These are phyloP conservation scores for Rhagium mordax DNA, from an alignment of 2,888 invertebrate genomes.

Conservation along the genomic window DNA sequence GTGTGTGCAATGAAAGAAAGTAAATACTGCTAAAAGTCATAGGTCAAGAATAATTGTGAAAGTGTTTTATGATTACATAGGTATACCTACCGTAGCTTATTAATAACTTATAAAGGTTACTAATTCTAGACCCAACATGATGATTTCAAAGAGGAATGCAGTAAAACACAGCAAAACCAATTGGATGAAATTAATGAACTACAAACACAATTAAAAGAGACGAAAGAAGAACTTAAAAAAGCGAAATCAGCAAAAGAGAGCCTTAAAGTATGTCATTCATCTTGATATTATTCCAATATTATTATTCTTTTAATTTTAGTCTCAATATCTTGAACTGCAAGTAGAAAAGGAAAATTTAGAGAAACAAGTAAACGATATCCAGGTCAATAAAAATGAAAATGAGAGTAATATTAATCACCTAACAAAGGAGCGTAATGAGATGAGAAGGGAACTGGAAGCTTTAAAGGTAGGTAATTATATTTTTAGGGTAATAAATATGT, in stretches of 20 bases:
- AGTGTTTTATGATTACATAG: not conserved
- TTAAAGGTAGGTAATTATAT: constrained; percentile 55
- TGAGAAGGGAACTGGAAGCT: constrained; percentile 59
- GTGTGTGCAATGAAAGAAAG: too few relatives aligned
- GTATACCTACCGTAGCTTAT: too few relatives aligned
- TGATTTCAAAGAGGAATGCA: constrained; percentile 71
- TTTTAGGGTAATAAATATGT: too few relatives aligned
- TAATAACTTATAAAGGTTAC: constrained; percentile 8
- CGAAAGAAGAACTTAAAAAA: constrained; percentile 71
- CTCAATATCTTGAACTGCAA: constrained; percentile 63
- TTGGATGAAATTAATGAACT: constrained; percentile 70
- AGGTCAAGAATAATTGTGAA: not conserved
- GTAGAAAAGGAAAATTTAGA: constrained; percentile 65
- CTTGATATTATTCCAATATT: constrained; percentile 23
- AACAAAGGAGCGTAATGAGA: constrained; percentile 60
- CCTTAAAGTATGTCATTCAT: constrained; percentile 66
- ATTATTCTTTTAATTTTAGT: constrained; percentile 56
- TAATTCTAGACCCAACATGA: constrained; percentile 71
- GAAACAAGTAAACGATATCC: constrained; percentile 57
- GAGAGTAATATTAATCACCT: constrained; percentile 61
- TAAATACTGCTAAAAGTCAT: not conserved
- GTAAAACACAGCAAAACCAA: constrained; percentile 70
- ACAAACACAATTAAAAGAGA: constrained; percentile 70
- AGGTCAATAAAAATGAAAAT: constrained; percentile 59
- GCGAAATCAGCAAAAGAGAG: constrained; percentile 63